A percentile compares a stretch with the other conserved stretches of the same genome.
These are phyloP conservation scores for Drosophila macrospina DNA, from an alignment of 2,888 invertebrate species.

Conservation along the genomic window DNA sequence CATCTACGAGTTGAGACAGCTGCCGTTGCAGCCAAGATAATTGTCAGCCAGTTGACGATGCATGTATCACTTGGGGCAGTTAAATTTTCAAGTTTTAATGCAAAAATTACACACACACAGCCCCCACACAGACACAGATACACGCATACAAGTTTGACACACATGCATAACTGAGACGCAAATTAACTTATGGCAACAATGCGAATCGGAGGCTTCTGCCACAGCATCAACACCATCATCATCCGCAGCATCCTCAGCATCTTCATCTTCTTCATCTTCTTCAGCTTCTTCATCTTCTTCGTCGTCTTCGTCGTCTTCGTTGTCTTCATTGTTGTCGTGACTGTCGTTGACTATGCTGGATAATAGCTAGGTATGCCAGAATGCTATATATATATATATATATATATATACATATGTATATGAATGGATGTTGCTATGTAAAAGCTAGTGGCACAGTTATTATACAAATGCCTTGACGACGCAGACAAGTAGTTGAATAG, in stretches of 20 bases:
- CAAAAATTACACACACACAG: conserved; percentile 52
- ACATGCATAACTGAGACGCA: conserved; percentile 75
- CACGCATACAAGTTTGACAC: conserved; percentile 44
- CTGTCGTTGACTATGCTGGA: conserved; percentile 68
- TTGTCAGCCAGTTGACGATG: conserved; percentile 58
- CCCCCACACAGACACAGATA: conserved; percentile 1
- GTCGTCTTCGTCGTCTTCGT: conserved; percentile 33
- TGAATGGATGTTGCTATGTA: neutral
- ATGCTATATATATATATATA: conserved; percentile 1
- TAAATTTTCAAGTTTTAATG: conserved; percentile 80
- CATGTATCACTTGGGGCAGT: conserved; percentile 68
- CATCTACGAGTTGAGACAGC: conserved; percentile 33
- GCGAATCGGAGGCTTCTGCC: conserved; percentile 49
- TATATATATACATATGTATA: neutral
- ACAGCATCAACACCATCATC: conserved; percentile 50
- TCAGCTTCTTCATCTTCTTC: conserved; percentile 51
- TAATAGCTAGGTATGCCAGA: conserved; percentile 62
- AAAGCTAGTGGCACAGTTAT: conserved; percentile 68
- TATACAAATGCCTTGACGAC: conserved; percentile 70
- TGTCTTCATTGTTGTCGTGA: conserved; percentile 68
- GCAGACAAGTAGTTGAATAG: conserved; percentile 49
- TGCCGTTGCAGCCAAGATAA: conserved; percentile 26
- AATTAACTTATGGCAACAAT: conserved; percentile 79
- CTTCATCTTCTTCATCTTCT: conserved; percentile 38
- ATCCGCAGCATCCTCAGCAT: conserved; percentile 13